These are phyloP conservation scores for Xiphophorus birchmanni DNA, from an alignment of 2,797 vertebrate species.

Conservation along the genomic window DNA sequence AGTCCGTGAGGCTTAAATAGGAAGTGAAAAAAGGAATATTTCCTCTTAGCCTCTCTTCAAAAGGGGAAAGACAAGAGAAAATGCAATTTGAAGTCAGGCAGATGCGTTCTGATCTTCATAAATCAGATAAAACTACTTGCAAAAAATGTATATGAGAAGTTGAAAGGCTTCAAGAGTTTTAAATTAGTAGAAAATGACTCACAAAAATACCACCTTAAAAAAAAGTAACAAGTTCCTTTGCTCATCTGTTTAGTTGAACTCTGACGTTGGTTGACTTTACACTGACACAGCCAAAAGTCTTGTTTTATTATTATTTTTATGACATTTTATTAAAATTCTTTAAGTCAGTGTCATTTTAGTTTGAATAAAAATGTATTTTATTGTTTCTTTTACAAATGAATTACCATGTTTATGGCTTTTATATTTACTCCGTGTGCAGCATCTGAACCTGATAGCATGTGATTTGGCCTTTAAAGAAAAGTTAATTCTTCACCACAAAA, in stretches of 20 bases:
- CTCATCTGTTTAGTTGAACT: background rate
- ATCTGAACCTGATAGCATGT: constrained; percentile 62
- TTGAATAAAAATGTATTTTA: constrained; percentile 16
- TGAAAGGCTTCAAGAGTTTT: background rate
- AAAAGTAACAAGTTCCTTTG: background rate
- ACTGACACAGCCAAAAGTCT: background rate
- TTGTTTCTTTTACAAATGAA: constrained; percentile 58
- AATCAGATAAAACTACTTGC: background rate
- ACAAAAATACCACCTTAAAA: background rate
- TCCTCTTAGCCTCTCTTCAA: background rate
- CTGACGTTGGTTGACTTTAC: background rate
- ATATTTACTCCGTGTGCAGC: constrained; percentile 7
- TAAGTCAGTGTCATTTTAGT: background rate
- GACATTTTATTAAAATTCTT: constrained; percentile 3
- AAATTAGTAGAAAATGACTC: background rate
- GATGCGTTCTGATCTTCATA: background rate
- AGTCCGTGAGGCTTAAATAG: background rate
- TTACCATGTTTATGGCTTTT: constrained; percentile 67
- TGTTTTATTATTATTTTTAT: background rate
- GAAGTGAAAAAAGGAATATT: background rate
- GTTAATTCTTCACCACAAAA: constrained; percentile 59
- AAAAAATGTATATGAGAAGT: background rate
- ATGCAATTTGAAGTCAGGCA: background rate
- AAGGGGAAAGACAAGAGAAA: background rate
- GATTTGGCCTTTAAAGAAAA: constrained; percentile 49